Evolutionary conservation across 2,113 vertebrate species (phyloP).

Genomic region (Platysteira castanea): DNA sequence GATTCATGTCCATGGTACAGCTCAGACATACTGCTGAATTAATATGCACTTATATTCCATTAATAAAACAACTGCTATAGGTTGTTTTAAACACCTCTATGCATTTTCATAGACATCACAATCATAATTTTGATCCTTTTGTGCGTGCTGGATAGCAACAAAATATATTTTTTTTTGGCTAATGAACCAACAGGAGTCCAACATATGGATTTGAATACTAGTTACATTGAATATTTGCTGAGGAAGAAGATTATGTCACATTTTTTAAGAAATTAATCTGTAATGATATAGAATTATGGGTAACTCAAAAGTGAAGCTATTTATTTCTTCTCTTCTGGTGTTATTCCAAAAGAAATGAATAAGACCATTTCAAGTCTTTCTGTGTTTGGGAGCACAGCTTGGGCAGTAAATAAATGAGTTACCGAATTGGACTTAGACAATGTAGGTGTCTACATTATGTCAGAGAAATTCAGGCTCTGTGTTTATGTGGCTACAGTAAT

Average conservation of each 20-base stretch:
- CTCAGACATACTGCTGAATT: not conserved
- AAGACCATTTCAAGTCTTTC: not conserved
- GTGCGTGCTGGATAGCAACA: not conserved
- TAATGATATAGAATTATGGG: not conserved
- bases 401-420: not conserved
- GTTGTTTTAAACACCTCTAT: not conserved
- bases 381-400: not conserved
- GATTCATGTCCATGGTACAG: not conserved
- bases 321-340: not conserved
- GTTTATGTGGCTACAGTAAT: not conserved
- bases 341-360: not conserved
- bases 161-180: not conserved
- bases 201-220: not conserved
- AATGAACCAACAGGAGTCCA: not conserved
- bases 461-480: not conserved
- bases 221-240: not conserved
- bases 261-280: not conserved
- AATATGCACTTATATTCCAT: not conserved
- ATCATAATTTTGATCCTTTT: not conserved
- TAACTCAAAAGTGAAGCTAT: not conserved
- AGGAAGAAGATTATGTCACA: not conserved
- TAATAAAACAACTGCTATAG: not conserved
- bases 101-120: not conserved
- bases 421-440: not conserved
- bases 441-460: not conserved